Conservation (phyloP, 1,140 invertebrate genomes). For the Formica exsecta region DNA sequence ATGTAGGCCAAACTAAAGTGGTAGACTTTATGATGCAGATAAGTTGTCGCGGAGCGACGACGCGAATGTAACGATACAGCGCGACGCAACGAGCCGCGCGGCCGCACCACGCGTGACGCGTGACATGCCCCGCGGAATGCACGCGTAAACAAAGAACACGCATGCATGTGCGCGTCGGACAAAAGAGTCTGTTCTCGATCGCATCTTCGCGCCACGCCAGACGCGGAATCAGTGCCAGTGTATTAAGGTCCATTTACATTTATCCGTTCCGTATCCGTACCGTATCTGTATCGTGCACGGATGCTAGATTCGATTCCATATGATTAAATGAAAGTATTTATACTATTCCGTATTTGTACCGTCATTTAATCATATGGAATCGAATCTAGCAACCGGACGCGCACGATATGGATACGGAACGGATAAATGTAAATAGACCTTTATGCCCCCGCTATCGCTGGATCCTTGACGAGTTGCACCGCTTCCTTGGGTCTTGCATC, state of each 20-base stretch:
- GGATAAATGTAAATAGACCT: no score
- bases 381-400: no score
- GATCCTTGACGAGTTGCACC: not conserved
- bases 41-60: slow-evolving; percentile 45
- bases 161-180: slow-evolving; percentile 54
- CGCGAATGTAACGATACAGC: slow-evolving; percentile 34
- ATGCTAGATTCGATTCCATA: no score
- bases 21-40: slow-evolving; percentile 78
- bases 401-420: no score
- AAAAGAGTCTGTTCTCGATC: slow-evolving; percentile 73
- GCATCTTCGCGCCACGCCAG: slow-evolving; percentile 36
- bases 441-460: not conserved
- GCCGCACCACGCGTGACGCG: slow-evolving; percentile 7
- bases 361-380: no score
- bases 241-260: no score
- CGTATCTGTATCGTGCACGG: no score
- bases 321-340: no score
- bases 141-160: slow-evolving; percentile 77
- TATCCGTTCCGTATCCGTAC: no score
- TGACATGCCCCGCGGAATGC: slow-evolving; percentile 67
- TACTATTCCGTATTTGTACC: no score
- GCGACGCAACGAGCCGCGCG: slow-evolving; percentile 16
- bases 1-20: slow-evolving; percentile 78
- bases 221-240: slow-evolving; percentile 36
- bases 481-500: not conserved